A percentile compares a stretch with the other conserved stretches of the same genome.
These are phyloP conservation scores for Enteromius thamalakanensis DNA, from an alignment of 2,797 vertebrate species.

Conservation along the genomic window DNA sequence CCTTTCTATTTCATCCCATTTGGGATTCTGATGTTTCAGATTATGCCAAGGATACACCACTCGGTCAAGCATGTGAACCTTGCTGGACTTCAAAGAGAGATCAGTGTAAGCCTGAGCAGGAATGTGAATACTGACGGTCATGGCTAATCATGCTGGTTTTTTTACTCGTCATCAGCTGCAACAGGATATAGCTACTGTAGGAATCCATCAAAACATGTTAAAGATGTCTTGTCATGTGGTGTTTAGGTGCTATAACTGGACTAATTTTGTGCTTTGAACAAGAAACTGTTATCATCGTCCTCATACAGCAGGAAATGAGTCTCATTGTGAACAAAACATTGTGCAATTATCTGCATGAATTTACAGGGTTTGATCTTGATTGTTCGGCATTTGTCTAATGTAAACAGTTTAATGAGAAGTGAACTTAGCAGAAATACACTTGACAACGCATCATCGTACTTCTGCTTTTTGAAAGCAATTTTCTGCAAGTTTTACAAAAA, in stretches of 20 bases:
- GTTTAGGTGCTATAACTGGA: background rate
- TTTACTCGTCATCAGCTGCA: background rate
- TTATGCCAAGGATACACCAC: conserved; percentile 14
- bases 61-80: conserved; percentile 16
- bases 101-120: conserved; percentile 34
- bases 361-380: background rate
- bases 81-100: conserved; percentile 49
- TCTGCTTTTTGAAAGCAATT: conserved; percentile 26
- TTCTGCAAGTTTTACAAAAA: background rate
- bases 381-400: background rate
- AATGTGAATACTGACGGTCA: conserved; percentile 32
- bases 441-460: conserved; percentile 11
- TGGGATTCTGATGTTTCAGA: conserved; percentile 5
- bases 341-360: background rate
- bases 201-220: background rate
- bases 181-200: background rate
- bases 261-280: background rate
- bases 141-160: conserved; percentile 14
- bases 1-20: background rate
- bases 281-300: background rate
- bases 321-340: background rate
- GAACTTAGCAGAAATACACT: background rate
- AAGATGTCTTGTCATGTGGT: background rate
- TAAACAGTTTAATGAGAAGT: background rate
- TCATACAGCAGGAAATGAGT: background rate